Base-by-base conservation (phyloP, 2,113 vertebrate genomes). In the Bombycilla garrulus region DNA sequence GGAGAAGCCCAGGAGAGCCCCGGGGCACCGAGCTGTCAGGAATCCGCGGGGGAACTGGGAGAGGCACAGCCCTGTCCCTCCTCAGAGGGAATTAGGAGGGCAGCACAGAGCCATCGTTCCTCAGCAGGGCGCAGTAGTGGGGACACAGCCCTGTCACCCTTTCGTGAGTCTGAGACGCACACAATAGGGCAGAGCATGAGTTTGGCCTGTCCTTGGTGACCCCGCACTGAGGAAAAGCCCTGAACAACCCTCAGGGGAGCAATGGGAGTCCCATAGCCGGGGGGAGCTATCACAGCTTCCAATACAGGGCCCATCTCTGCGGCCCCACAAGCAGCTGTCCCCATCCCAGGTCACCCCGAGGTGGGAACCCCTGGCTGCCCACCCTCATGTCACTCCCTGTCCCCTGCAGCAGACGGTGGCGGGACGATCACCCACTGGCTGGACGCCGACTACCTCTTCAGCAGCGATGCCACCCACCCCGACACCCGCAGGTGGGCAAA, bases 381-480 rank as follows among this genome's bases (percentile, higher is more conserved):
- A 26, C 11, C 25, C 29, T 72, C 3, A 26, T 28, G 53, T 56
- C 29, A 16, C 15, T 26, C 10, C 1, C 1, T 42, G 35, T 84
- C 20, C 22, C 62, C 81, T 54, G 3, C 97, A 98, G 98, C 31
- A 26, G 93, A 97, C 0, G 86, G 98, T 15, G 98, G 98, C 0
- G 98, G 98, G 11, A 48, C 9, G 0, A 71, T 97, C 4, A 20
- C 97, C 33, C 93, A 88, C 70, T 18, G 31, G 22, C 25, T 15
- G 35, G 93, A 88, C 0, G 98, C 98, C 0, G 95, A 98, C 8
- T 98, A 95, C 74, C 78, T 98, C 66, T 98, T 98, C 96, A 98
- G 98, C 94, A 97, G 97, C 0, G 94, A 98, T 0, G 98, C 98
- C 0, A 47, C 96, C 6, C 98, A 98, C 85, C 97, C 96, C 0